These are phyloP conservation scores for Marmota monax DNA, from an alignment of 2,113 vertebrate genomes.

Conservation along the genomic window DNA sequence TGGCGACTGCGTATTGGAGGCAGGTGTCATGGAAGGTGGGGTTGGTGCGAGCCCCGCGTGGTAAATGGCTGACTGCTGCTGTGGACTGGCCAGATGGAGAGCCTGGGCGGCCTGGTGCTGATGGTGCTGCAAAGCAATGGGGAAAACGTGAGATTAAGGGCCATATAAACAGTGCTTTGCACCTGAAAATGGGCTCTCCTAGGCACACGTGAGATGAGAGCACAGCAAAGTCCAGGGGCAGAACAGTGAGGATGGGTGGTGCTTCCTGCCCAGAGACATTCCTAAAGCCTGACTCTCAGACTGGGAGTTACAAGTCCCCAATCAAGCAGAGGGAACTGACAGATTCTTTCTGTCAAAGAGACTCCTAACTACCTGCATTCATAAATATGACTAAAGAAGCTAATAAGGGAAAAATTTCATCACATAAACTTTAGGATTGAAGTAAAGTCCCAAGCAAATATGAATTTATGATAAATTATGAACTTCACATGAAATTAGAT, in stretches of 20 bases:
- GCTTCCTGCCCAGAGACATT: not conserved
- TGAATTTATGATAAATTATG: not conserved
- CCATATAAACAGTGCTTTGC: not conserved
- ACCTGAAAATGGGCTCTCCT: not conserved
- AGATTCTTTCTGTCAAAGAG: not conserved
- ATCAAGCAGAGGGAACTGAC: not conserved
- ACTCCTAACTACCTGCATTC: not conserved
- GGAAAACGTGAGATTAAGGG: not conserved
- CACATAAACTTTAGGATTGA: not conserved
- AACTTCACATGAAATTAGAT: not conserved
- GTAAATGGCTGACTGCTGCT: conserved; percentile 97
- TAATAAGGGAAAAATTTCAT: not conserved
- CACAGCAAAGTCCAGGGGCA: too few species aligned
- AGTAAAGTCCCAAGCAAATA: not conserved
- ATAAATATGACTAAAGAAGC: not conserved
- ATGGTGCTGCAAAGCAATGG: conserved; percentile 88
- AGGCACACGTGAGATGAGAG: not conserved
- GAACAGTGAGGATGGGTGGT: too few species aligned
- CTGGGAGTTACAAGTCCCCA: not conserved
- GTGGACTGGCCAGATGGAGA: conserved; percentile 95
- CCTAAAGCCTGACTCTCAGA: not conserved
- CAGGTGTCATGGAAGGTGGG: conserved; percentile 97
- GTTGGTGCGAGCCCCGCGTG: conserved; percentile 95
- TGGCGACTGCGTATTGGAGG: conserved; percentile 97
- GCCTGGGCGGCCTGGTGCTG: conserved; percentile 97